Conservation (phyloP, 2,113 vertebrate genomes). For the Mungos mungo region DNA sequence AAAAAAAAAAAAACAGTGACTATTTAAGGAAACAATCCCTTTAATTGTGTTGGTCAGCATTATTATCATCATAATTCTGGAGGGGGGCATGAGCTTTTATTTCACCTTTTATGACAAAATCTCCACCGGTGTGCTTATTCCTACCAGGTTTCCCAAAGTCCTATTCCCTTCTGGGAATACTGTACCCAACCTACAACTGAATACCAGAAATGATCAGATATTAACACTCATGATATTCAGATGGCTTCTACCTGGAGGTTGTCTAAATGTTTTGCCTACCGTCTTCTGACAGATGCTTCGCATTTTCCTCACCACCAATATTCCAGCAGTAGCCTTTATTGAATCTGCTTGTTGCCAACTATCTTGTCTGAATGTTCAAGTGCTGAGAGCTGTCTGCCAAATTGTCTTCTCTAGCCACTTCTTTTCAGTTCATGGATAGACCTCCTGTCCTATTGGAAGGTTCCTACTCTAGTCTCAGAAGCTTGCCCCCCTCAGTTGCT, state of each 20-base stretch:
- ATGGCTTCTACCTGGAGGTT: neutral
- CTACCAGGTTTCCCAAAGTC: neutral
- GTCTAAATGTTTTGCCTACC: neutral
- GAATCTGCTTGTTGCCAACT: neutral
- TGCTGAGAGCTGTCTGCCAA: neutral
- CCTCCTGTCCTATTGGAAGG: neutral
- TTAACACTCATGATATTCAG: neutral
- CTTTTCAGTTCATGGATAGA: neutral
- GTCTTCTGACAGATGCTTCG: neutral
- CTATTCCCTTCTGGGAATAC: neutral
- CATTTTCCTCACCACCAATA: fast-evolving
- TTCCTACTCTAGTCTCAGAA: neutral
- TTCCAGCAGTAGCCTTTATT: neutral
- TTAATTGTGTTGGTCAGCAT: neutral
- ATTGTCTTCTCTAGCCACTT: neutral
- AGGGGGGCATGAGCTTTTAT: neutral
- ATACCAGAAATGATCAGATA: neutral
- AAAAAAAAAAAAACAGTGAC: neutral
- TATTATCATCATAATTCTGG: neutral
- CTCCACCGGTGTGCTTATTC: neutral
- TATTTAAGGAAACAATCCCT: neutral
- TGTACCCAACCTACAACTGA: neutral
- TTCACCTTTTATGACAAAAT: constrained; percentile 3
- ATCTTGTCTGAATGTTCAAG: neutral
- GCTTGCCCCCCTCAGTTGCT: neutral